A percentile compares a stretch with the other conserved stretches of the same genome.
These are phyloP conservation scores for Microhierax caerulescens DNA, from an alignment of 2,797 vertebrate species.

Conservation along the genomic window DNA sequence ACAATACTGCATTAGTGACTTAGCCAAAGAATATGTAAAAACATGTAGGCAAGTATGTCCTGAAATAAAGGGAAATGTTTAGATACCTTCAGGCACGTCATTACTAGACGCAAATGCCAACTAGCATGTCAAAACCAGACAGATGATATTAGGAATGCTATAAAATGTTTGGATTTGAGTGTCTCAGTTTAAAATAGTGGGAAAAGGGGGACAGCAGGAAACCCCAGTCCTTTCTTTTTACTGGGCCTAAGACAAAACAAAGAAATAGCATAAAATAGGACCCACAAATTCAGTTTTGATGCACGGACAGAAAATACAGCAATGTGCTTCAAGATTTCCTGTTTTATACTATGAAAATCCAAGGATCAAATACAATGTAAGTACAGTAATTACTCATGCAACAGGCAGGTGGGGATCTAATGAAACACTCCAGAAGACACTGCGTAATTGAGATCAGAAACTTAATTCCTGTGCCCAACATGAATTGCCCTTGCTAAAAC, in stretches of 20 bases:
- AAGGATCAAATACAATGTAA: neutral
- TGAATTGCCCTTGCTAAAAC: neutral
- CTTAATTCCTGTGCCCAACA: neutral
- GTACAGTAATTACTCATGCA: neutral
- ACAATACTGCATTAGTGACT: neutral
- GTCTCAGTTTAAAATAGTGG: neutral
- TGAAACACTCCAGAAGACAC: neutral
- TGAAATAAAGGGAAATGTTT: constrained; percentile 5
- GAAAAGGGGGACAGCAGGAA: neutral
- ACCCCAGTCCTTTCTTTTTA: neutral
- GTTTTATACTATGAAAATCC: neutral
- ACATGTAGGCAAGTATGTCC: neutral
- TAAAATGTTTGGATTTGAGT: neutral
- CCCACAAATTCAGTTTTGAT: neutral
- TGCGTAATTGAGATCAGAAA: neutral
- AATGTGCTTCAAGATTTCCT: neutral
- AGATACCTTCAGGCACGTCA: constrained; percentile 1
- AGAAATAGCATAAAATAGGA: neutral
- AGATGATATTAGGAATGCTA: neutral
- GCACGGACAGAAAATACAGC: neutral
- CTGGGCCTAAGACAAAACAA: neutral
- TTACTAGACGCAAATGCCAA: neutral
- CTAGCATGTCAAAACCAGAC: constrained; percentile 16
- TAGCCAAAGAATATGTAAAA: neutral
- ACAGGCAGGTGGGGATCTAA: neutral